Percentiles rank a stretch among this genome's conserved stretches.
Conservation (phyloP, 2,113 vertebrate genomes). For the Candoia aspera region DNA sequence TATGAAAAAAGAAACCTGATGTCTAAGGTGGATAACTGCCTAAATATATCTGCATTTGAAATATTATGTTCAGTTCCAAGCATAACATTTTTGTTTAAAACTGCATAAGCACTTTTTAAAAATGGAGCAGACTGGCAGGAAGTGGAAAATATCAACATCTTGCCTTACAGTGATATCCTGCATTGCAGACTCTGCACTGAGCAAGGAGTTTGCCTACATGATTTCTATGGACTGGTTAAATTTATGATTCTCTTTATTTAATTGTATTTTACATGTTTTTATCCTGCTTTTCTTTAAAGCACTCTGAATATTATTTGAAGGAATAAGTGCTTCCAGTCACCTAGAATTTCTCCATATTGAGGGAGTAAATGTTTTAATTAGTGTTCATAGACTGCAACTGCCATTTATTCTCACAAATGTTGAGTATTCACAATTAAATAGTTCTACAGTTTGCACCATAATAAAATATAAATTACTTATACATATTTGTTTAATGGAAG, state of each 20-base stretch:
- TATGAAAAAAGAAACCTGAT: too few relatives aligned
- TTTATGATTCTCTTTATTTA: neutral
- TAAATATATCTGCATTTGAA: too few relatives aligned
- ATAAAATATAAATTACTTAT: neutral
- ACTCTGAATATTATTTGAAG: neutral
- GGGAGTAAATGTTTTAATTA: neutral
- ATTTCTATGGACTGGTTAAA: neutral
- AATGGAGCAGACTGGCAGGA: neutral
- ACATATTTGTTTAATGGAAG: neutral
- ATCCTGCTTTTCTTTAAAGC: neutral
- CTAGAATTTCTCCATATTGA: neutral
- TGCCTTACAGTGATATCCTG: neutral
- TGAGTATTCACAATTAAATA: neutral
- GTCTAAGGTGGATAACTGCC: too few relatives aligned
- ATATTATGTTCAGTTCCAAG: neutral
- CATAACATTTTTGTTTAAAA: neutral
- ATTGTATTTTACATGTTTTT: neutral
- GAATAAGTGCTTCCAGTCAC: neutral
- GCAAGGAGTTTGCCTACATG: neutral
- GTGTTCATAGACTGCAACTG: neutral
- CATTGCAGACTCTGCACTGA: neutral
- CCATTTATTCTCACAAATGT: neutral
- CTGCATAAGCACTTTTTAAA: neutral
- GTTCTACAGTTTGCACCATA: neutral
- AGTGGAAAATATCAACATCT: neutral